phyloP scores from a whole-genome alignment of 2,888 invertebrate species.

The Cryptus armator region DNA sequence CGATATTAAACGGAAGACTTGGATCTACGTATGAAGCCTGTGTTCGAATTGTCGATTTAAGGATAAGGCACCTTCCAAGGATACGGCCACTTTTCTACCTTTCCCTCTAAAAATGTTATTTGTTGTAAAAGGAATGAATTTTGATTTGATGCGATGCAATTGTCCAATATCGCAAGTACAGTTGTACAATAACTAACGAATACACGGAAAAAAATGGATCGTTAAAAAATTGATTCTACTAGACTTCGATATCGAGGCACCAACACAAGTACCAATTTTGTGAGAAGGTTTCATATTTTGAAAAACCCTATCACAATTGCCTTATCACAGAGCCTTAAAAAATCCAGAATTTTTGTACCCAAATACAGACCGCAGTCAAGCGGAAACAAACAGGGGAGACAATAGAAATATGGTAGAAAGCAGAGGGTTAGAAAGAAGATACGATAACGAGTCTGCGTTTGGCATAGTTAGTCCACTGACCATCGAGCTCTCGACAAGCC shows the following conservation, averaged over 20 bases:
- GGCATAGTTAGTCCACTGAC: conserved; percentile 65
- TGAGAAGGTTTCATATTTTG: conserved; percentile 1
- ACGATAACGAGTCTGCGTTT: conserved; percentile 71
- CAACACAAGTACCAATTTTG: conserved; percentile 39
- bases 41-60: conserved; percentile 9
- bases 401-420: conserved; percentile 48
- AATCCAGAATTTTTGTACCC: background rate
- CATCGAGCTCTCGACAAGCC: conserved; percentile 50
- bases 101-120: too few species aligned
- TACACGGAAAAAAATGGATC: too few species aligned
- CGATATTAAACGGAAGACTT: background rate
- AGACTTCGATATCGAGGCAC: too few species aligned
- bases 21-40: background rate
- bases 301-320: conserved; percentile 13
- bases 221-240: too few species aligned
- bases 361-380: conserved; percentile 27
- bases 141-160: too few species aligned
- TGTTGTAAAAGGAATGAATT: too few species aligned
- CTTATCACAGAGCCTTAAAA: conserved; percentile 16
- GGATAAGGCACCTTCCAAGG: background rate
- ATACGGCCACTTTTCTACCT: too few species aligned
- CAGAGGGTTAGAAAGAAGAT: conserved; percentile 53
- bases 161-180: too few species aligned
- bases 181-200: too few species aligned
- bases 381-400: conserved; percentile 44